These are phyloP conservation scores for Melipona bicolor DNA, from an alignment of 2,888 invertebrate genomes.

Conservation along the genomic window DNA sequence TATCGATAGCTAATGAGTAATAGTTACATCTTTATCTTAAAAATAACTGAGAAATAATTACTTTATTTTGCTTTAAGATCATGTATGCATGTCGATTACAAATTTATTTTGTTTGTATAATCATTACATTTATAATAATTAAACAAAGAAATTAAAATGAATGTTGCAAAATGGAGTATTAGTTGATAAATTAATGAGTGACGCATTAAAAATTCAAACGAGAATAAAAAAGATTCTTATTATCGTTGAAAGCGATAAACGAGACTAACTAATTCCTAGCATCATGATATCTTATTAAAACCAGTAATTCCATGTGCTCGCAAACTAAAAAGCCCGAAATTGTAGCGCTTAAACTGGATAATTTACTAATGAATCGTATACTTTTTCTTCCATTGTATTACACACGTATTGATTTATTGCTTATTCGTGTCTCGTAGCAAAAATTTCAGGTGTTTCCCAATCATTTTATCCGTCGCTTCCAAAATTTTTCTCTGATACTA, in stretches of 20 bases:
- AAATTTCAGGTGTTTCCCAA: not conserved
- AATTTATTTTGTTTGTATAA: not conserved
- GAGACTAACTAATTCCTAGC: not conserved
- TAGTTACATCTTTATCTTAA: not conserved
- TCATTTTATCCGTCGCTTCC: not conserved
- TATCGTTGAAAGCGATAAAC: not conserved
- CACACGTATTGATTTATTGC: not conserved
- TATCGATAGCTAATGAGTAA: not conserved
- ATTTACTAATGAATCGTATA: not conserved
- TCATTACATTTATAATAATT: not conserved
- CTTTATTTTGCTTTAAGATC: not conserved
- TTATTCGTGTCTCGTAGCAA: not conserved
- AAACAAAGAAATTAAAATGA: not conserved
- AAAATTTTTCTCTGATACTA: slow-evolving; percentile 14
- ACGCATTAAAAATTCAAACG: rapidly evolving
- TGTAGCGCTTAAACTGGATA: not conserved
- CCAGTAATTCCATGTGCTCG: not conserved
- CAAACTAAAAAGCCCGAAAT: not conserved
- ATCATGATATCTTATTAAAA: not conserved
- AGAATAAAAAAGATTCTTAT: not conserved
- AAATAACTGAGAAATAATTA: not conserved
- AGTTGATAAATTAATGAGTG: too few species aligned
- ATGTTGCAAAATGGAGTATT: not conserved
- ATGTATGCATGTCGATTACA: not conserved
- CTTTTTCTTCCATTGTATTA: not conserved